phyloP scores from a whole-genome alignment of 2,888 invertebrate genomes.

The Epistrophe grossulariae region DNA sequence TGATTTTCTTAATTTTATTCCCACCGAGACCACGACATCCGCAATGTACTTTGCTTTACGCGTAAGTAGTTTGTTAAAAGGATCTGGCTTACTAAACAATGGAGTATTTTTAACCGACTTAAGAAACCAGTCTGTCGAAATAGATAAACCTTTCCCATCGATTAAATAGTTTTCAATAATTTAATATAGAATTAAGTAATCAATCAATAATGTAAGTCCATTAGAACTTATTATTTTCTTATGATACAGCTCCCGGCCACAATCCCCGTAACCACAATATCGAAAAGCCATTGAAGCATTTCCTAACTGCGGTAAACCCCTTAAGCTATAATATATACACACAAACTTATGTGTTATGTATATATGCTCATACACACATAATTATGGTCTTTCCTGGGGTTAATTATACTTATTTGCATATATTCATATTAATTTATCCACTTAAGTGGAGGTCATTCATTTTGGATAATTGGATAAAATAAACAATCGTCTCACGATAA shows the following conservation, averaged over 20 bases:
- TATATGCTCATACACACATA: not conserved
- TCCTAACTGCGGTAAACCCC: conserved; percentile 14
- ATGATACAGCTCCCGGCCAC: conserved; percentile 19
- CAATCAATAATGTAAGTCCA: not conserved
- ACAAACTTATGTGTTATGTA: too few relatives aligned
- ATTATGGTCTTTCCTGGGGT: conserved; percentile 51
- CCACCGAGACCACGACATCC: too few relatives aligned
- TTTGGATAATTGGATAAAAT: conserved; percentile 64
- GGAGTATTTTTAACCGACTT: too few relatives aligned
- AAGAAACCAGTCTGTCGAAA: too few relatives aligned
- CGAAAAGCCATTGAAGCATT: conserved; percentile 10
- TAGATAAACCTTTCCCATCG: too few relatives aligned
- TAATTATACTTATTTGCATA: conserved; percentile 66
- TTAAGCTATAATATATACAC: not conserved
- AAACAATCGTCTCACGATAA: conserved; percentile 69
- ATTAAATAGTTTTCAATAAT: not conserved
- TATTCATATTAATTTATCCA: conserved; percentile 61
- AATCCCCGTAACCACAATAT: conserved; percentile 6
- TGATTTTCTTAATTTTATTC: too few relatives aligned
- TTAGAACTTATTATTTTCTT: not conserved
- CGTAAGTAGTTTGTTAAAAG: too few relatives aligned
- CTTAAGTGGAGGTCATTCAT: conserved; percentile 40
- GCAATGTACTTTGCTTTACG: too few relatives aligned
- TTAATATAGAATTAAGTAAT: not conserved
- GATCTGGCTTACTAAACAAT: too few relatives aligned